Percentiles rank a stretch among this genome's conserved stretches.
Conservation (phyloP, 2,888 invertebrate species). For the Chaitophorus viminalis region DNA sequence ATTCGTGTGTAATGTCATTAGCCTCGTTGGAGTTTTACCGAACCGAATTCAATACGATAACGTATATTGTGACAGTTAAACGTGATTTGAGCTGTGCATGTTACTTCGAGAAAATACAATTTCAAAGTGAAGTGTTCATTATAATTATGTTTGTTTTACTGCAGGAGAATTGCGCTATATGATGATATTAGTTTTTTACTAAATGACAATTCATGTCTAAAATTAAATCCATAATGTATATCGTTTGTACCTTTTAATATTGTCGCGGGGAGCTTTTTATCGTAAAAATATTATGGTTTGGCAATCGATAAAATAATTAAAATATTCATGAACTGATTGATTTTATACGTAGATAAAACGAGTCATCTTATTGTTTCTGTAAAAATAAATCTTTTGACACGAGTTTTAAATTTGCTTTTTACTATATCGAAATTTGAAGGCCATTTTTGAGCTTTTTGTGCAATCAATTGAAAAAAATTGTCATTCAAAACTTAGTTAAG, state of each 20-base stretch:
- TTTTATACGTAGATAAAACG: background rate
- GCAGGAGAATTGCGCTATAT: background rate
- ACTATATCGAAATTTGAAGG: constrained; percentile 37
- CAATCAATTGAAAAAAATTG: constrained; percentile 47
- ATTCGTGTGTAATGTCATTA: background rate
- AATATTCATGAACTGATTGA: background rate
- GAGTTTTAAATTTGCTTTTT: constrained; percentile 30
- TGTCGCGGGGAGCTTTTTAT: background rate
- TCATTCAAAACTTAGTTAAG: constrained; percentile 43
- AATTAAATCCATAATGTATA: background rate
- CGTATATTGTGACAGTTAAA: background rate
- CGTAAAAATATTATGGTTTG: background rate
- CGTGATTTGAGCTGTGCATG: background rate
- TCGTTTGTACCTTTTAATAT: background rate
- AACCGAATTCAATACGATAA: background rate
- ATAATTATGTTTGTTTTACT: background rate
- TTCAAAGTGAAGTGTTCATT: background rate
- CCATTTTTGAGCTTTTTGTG: constrained; percentile 36
- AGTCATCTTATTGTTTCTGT: background rate
- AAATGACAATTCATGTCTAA: no score
- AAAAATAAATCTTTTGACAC: background rate
- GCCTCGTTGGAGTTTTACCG: background rate
- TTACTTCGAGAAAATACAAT: background rate
- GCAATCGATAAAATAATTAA: background rate
- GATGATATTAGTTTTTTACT: no score